phyloP scores from a whole-genome alignment of 2,888 invertebrate genomes.

The Hemistola chrysoprasaria region DNA sequence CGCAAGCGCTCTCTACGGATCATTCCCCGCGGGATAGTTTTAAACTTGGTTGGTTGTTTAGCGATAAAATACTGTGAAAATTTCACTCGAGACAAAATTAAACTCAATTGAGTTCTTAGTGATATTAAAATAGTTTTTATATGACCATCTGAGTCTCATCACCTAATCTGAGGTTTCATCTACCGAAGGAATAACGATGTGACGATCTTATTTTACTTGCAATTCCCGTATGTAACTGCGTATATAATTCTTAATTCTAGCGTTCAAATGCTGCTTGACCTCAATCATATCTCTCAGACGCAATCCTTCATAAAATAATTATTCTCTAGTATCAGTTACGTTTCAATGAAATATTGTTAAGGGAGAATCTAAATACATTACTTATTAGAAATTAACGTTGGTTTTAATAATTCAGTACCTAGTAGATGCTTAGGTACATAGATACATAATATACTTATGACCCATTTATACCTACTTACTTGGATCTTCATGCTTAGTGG shows the following conservation, averaged over 20 bases:
- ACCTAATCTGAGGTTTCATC: too few species aligned
- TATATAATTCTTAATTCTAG: constrained; percentile 22
- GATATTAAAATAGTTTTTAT: constrained; percentile 43
- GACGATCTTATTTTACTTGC: constrained; percentile 30
- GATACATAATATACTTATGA: too few species aligned
- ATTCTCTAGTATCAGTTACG: too few species aligned
- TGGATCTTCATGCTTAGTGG: too few species aligned
- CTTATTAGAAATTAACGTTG: too few species aligned
- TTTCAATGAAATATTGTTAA: constrained; percentile 7
- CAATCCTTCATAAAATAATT: constrained; percentile 17
- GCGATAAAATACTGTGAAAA: constrained; percentile 38
- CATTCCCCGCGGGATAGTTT: constrained; percentile 35
- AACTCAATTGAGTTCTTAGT: constrained; percentile 36
- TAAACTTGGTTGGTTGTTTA: constrained; percentile 29
- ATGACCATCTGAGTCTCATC: too few species aligned
- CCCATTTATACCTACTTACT: too few species aligned
- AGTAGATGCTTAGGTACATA: too few species aligned
- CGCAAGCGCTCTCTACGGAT: constrained; percentile 38
- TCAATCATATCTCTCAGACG: constrained; percentile 19
- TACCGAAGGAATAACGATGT: too few species aligned
- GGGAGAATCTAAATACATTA: constrained; percentile 3
- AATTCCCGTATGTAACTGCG: constrained; percentile 12
- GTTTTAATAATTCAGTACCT: too few species aligned
- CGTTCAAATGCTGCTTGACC: constrained; percentile 26
- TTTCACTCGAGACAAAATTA: too few species aligned